Percentiles rank a stretch among this genome's conserved stretches.
Conservation (phyloP, 2,113 vertebrate genomes). For the Sebastes fasciatus region DNA sequence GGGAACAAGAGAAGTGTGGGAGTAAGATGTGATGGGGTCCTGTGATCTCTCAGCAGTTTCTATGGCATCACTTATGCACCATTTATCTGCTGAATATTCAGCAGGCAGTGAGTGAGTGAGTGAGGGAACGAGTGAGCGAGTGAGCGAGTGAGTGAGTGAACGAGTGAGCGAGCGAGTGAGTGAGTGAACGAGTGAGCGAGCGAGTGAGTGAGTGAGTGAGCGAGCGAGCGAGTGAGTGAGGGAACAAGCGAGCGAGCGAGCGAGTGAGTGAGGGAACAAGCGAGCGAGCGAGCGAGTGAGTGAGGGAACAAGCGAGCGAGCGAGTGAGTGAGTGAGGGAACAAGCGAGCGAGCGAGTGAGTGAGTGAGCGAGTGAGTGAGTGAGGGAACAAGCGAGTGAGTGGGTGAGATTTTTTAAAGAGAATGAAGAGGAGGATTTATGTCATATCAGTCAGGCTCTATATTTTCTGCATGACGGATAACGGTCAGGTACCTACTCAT, state of each 20-base stretch:
- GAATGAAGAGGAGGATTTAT: conserved; percentile 73
- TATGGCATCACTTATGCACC: conserved; percentile 63
- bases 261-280: conserved; percentile 45
- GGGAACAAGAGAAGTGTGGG: conserved; percentile 37
- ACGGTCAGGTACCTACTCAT: conserved; percentile 73
- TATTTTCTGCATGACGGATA: conserved; percentile 69
- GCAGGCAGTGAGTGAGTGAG: conserved; percentile 37
- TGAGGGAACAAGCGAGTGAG: conserved; percentile 29
- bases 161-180: conserved; percentile 34
- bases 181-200: neutral
- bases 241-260: conserved; percentile 26
- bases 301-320: conserved; percentile 29
- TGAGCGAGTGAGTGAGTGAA: conserved; percentile 8
- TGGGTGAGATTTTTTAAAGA: conserved; percentile 39
- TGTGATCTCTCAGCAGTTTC: conserved; percentile 69
- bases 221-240: conserved; percentile 32
- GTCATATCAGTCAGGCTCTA: conserved; percentile 63
- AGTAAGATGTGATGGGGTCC: conserved; percentile 57
- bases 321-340: conserved; percentile 16
- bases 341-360: conserved; percentile 3
- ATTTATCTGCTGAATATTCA: conserved; percentile 60
- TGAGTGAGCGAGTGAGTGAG: conserved; percentile 35
- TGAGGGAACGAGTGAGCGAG: conserved; percentile 40
- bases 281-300: conserved; percentile 17
- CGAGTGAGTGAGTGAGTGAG: conserved; percentile 27